These are phyloP conservation scores for Pseudomyrmex pallidus DNA, from an alignment of 1,140 invertebrate species.

Conservation along the genomic window DNA sequence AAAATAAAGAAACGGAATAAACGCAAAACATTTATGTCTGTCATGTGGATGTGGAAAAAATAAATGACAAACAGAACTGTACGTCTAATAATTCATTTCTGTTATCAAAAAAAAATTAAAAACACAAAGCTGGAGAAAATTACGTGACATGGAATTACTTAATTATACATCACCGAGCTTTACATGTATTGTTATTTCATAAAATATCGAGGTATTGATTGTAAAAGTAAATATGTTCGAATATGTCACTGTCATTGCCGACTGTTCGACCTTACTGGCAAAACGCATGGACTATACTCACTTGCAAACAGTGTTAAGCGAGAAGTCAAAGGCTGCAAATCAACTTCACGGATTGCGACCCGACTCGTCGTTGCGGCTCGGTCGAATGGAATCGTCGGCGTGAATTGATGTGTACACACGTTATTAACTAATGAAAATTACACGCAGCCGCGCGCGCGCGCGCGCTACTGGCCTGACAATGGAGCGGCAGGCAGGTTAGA, in stretches of 20 bases:
- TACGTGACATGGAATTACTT: background rate
- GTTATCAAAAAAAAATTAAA: slow-evolving; percentile 1
- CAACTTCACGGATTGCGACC: background rate
- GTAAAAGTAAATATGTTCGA: background rate
- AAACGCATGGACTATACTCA: background rate
- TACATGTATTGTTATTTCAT: background rate
- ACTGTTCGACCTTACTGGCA: background rate
- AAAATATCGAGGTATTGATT: background rate
- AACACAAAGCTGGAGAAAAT: background rate
- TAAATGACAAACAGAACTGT: too few species aligned
- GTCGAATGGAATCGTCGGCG: slow-evolving; percentile 36
- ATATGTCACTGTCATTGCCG: background rate
- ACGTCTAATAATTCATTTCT: background rate
- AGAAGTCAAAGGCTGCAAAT: slow-evolving; percentile 18
- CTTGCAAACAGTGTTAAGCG: background rate
- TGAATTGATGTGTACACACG: slow-evolving; percentile 30
- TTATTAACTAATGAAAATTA: slow-evolving; percentile 67
- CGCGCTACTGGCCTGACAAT: slow-evolving; percentile 39
- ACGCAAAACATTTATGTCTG: background rate
- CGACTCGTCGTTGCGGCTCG: background rate
- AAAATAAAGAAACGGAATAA: background rate
- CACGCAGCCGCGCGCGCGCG: slow-evolving; percentile 13
- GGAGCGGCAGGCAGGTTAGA: slow-evolving; percentile 49
- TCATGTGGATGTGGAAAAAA: background rate
- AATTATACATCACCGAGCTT: background rate